Percentiles rank a stretch among this genome's conserved stretches.
phyloP scores from a whole-genome alignment of 2,113 vertebrate genomes.

The Oreotrochilus melanogaster region DNA sequence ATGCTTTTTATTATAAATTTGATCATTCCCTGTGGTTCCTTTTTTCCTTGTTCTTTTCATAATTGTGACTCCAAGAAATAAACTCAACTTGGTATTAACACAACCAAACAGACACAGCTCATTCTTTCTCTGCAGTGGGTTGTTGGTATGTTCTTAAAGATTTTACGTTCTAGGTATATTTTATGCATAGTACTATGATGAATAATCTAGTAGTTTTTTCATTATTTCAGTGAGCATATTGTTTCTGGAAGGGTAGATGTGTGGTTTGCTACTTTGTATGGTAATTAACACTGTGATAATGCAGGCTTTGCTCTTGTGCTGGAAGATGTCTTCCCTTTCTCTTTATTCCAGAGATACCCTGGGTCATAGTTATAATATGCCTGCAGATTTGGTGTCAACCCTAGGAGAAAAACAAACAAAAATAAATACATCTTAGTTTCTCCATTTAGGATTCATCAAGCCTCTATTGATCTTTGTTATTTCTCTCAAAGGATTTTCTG shows the following conservation, averaged over 20 bases:
- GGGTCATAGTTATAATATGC: background rate
- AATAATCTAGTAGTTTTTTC: background rate
- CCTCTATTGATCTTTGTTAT: slow-evolving; percentile 65
- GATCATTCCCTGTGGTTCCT: background rate
- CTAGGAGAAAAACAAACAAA: slow-evolving; percentile 46
- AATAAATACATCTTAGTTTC: slow-evolving; percentile 75
- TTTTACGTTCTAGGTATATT: background rate
- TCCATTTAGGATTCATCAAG: slow-evolving; percentile 60
- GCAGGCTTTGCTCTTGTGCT: background rate
- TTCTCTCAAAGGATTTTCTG: slow-evolving; percentile 65
- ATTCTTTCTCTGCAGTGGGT: background rate
- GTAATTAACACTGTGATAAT: background rate
- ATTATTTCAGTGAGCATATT: background rate
- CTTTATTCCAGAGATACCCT: background rate
- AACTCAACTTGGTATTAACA: background rate
- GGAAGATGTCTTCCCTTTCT: background rate
- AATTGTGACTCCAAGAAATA: background rate
- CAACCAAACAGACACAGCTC: background rate
- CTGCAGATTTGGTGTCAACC: slow-evolving; percentile 25
- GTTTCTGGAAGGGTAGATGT: background rate
- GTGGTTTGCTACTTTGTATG: background rate
- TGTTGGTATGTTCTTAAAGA: background rate
- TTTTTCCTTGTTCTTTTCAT: background rate
- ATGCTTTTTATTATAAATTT: slow-evolving; percentile 20
- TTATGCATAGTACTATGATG: background rate